phyloP scores from a whole-genome alignment of 2,113 vertebrate genomes.

The Pimephales promelas region DNA sequence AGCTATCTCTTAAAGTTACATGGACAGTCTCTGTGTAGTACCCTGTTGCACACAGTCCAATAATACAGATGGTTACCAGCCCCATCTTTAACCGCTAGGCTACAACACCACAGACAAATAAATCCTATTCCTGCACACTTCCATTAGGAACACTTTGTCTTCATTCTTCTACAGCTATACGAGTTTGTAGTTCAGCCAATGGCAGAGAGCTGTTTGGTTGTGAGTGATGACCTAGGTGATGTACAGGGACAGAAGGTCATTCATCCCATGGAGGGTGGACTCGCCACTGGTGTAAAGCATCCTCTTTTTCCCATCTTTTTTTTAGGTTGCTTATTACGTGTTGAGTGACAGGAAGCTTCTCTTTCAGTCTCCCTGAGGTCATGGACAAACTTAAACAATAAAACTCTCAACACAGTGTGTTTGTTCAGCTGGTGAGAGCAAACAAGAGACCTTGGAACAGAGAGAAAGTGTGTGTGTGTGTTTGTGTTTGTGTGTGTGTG shows the following conservation, averaged over 20 bases:
- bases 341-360: constrained; percentile 70
- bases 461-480: background rate
- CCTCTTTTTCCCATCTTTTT: constrained; percentile 48
- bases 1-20: background rate
- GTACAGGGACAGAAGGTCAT: constrained; percentile 59
- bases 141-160: constrained; percentile 17
- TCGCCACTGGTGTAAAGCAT: constrained; percentile 72
- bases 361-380: constrained; percentile 62
- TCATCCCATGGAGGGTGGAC: constrained; percentile 63
- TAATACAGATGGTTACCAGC: too few species aligned
- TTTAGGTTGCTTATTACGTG: constrained; percentile 58
- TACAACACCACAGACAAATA: background rate
- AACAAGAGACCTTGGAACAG: background rate
- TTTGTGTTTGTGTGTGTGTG: constrained; percentile 36
- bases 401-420: constrained; percentile 46
- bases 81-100: background rate
- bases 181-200: constrained; percentile 2
- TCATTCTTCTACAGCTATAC: constrained; percentile 19
- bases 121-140: background rate
- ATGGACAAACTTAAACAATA: constrained; percentile 56
- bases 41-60: background rate
- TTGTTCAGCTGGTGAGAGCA: constrained; percentile 33
- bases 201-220: background rate
- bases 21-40: background rate
- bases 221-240: constrained; percentile 16